phyloP scores from a whole-genome alignment of 2,888 invertebrate genomes.

The Brachypterus glaber region DNA sequence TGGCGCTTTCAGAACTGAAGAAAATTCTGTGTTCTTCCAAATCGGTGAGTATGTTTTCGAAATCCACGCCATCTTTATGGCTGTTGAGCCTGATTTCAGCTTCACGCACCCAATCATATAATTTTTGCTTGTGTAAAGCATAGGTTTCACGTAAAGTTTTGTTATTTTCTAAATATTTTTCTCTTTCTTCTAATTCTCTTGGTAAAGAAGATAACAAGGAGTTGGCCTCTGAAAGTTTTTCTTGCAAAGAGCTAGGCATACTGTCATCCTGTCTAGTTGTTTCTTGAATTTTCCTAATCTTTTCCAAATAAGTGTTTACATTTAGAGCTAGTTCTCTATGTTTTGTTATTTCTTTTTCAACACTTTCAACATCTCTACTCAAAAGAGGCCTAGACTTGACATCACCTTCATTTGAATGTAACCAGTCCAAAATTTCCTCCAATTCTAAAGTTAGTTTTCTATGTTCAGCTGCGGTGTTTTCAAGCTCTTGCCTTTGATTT shows the following conservation, averaged over 20 bases:
- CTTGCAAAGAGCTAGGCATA: constrained; percentile 68
- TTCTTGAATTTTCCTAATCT: constrained; percentile 54
- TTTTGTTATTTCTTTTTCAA: constrained; percentile 70
- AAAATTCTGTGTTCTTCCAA: constrained; percentile 81
- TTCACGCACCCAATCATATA: constrained; percentile 76
- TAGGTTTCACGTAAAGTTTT: constrained; percentile 69
- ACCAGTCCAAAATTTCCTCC: constrained; percentile 72
- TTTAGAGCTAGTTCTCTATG: constrained; percentile 60
- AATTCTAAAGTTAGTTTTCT: constrained; percentile 73
- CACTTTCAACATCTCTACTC: constrained; percentile 67
- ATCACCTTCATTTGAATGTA: constrained; percentile 71
- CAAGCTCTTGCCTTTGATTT: constrained; percentile 77
- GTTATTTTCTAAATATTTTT: constrained; percentile 69
- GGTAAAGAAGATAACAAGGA: constrained; percentile 70
- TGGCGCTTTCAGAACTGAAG: constrained; percentile 68
- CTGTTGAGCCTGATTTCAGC: constrained; percentile 68
- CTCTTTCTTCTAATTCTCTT: constrained; percentile 69
- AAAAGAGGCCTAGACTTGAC: constrained; percentile 76
- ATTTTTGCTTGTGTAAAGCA: constrained; percentile 62
- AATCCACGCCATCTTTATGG: constrained; percentile 78
- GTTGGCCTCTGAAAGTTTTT: constrained; percentile 77
- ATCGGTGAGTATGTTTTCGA: constrained; percentile 71
- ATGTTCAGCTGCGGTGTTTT: constrained; percentile 79
- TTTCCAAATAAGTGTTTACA: constrained; percentile 58
- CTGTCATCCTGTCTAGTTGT: constrained; percentile 64